phyloP scores from a whole-genome alignment of 2,113 vertebrate species.

The Rana temporaria region DNA sequence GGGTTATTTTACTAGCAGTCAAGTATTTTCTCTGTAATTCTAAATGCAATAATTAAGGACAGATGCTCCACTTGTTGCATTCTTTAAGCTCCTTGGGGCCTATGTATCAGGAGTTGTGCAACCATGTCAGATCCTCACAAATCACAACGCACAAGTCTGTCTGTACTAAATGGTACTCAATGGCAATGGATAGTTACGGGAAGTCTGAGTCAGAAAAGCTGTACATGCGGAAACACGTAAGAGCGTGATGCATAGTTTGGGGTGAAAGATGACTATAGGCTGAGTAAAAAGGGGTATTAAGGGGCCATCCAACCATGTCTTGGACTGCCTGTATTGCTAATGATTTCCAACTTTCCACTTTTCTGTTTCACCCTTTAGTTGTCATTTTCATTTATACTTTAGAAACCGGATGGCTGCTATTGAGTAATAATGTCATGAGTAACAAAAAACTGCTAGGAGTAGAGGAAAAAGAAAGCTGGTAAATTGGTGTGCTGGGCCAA shows the following conservation, averaged over 20 bases:
- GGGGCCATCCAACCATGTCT: too few relatives aligned
- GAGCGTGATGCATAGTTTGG: neutral
- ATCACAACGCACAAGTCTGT: constrained; percentile 1
- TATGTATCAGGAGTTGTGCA: constrained; percentile 24
- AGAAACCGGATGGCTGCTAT: too few relatives aligned
- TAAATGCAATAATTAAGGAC: constrained; percentile 36
- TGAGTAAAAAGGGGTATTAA: too few relatives aligned
- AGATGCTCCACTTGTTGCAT: constrained; percentile 31
- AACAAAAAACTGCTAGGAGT: too few relatives aligned
- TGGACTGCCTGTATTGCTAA: too few relatives aligned
- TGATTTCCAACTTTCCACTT: too few relatives aligned
- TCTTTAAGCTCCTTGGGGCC: constrained; percentile 28
- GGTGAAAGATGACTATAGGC: too few relatives aligned
- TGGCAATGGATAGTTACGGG: neutral
- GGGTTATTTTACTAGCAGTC: constrained; percentile 41
- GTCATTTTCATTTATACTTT: too few relatives aligned
- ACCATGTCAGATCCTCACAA: constrained; percentile 28
- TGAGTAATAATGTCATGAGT: too few relatives aligned
- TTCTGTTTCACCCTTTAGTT: too few relatives aligned
- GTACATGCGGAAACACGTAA: neutral
- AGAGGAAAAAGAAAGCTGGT: too few relatives aligned
- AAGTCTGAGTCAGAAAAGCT: neutral
- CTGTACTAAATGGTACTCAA: neutral
- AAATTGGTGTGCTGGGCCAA: too few relatives aligned
- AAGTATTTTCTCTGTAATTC: constrained; percentile 36